A percentile compares a stretch with the other conserved stretches of the same genome.
Evolutionary conservation across 2,113 vertebrate genomes (phyloP).

Genomic region (Rhagologus leucostigma): DNA sequence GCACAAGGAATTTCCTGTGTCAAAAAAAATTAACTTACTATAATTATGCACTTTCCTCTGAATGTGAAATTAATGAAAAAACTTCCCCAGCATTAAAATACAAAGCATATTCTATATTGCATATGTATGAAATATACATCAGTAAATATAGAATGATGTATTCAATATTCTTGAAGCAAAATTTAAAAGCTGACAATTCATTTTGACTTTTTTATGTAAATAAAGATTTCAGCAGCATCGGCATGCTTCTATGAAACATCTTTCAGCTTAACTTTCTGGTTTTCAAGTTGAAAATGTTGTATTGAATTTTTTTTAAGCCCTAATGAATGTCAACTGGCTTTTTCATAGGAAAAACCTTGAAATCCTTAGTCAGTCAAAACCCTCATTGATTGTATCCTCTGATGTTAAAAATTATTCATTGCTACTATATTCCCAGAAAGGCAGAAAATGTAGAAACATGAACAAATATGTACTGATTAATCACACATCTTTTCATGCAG

Average conservation of each 20-base stretch:
- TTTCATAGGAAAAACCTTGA: conserved; percentile 29
- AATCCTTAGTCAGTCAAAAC: conserved; percentile 53
- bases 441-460: not conserved
- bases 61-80: not conserved
- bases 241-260: not conserved
- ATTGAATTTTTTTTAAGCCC: not conserved
- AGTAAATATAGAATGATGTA: not conserved
- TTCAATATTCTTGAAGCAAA: not conserved
- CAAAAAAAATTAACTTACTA: not conserved
- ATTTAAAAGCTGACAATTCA: not conserved
- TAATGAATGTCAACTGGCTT: conserved; percentile 24
- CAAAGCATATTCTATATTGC: not conserved
- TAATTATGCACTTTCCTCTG: not conserved
- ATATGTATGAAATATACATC: not conserved
- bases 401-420: conserved; percentile 41
- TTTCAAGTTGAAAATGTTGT: not conserved
- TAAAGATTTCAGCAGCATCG: not conserved
- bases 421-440: conserved; percentile 1
- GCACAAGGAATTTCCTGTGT: not conserved
- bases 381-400: conserved; percentile 28
- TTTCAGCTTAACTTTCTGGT: not conserved
- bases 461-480: conserved; percentile 9
- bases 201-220: not conserved
- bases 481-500: not conserved
- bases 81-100: not conserved